phyloP scores from a whole-genome alignment of 92 coral and sea anemone genomes.

The Phenganax subtilis region DNA sequence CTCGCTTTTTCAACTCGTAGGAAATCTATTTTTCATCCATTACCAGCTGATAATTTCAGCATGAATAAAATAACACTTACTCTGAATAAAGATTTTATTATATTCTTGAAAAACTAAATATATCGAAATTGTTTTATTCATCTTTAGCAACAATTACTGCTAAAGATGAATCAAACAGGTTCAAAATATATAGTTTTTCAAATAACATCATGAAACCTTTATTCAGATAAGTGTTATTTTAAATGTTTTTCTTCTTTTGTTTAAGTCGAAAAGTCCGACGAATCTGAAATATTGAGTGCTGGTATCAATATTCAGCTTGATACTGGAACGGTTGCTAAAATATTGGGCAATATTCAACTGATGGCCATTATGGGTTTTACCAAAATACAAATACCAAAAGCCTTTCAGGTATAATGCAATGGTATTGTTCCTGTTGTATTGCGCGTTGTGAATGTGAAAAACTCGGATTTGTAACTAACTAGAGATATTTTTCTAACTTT shows the following conservation, averaged over 20 bases:
- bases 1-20: not conserved
- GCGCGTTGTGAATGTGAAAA: not conserved
- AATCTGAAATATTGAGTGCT: conserved; percentile 13
- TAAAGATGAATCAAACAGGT: too few species aligned
- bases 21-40: not conserved
- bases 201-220: too few species aligned
- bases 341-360: conserved; percentile 67
- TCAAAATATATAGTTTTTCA: too few species aligned
- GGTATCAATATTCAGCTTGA: conserved; percentile 31
- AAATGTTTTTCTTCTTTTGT: not conserved
- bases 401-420: conserved; percentile 57
- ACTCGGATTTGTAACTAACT: not conserved
- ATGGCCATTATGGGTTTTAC: conserved; percentile 76
- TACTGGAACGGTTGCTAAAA: conserved; percentile 9
- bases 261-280: conserved; percentile 29
- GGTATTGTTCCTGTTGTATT: not conserved
- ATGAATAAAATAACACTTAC: too few species aligned
- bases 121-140: too few species aligned
- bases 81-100: too few species aligned
- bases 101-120: too few species aligned
- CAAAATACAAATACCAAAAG: conserved; percentile 80
- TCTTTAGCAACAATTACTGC: too few species aligned
- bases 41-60: not conserved
- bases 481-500: not conserved
- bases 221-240: too few species aligned